Evolutionary conservation across 1,140 invertebrate genomes (phyloP), one percentile per base, ranked within the genome.

Genomic region (Drosophila lini): DNA sequence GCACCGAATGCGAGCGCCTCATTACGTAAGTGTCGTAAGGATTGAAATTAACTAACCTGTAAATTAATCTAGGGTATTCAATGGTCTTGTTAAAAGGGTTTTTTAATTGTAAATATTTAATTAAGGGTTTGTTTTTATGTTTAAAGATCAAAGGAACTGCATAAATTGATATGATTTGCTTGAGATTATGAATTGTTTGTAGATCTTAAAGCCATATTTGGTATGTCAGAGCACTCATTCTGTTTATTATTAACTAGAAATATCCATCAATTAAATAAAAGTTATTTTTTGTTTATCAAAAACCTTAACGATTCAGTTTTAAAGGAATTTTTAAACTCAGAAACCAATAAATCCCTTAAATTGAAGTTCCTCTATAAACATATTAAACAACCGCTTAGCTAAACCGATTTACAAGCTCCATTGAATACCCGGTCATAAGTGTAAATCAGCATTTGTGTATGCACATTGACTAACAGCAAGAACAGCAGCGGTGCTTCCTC

Each of bases 1-100:
- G 97, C 93, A 96, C 96, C 67, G 97, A 98, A 85, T 98, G 97
- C 94, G 97, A 98, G 93, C 95, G 97, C 92, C 95, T 98, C 88
- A 98, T 98, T 93, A 96, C 97, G 97, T 98, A 97, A 97, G 97
- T 97, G 61, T 34, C 19, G 28, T 5, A 34, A 9, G 11, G 3
- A 63, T 41, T 22, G 53, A 13, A 22, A 13, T 16, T 42, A 31
- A 61, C 28, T 5, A 31, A 5, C 19, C 55, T 41, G 13, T 28
- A 60, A 61, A 42, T 15, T 41, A 16, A 63, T 25, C 38, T 11
- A 2, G 38, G 55, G 56, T 60, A 41, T 42, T 34, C 4, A 42
- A 11, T 32, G 7, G 28, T 0, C 15, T 5, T 63, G 19, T 4
- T 5, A 8, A 15, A 5, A 2, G 50, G 4, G 1, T 9, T 34